Evolutionary conservation across 2,113 vertebrate species (phyloP), one percentile per base, ranked within the genome.

Genomic region (Oreochromis spilurus): DNA sequence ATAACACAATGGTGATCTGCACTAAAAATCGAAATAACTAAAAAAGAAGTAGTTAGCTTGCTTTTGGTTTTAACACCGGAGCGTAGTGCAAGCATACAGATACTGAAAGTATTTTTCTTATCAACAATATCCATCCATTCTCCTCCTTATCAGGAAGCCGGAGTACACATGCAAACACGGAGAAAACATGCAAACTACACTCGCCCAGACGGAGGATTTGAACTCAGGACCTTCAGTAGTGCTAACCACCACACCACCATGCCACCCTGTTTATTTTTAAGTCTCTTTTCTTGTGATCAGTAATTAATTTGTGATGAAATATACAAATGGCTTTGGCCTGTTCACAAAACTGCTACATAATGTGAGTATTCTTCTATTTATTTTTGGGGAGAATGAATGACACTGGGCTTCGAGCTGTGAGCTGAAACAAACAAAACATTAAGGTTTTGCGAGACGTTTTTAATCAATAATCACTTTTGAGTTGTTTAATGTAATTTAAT

Each of bases 371-470:
- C 34, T 38, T 67, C 11, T 13, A 21, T 67, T 65, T 65, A 67
- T 40, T 1, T 65, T 38, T 0, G 34, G 4, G 0, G 10, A 65
- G 34, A 21, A 65, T 38, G 60, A 65, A 65, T 67, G 11, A 40
- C 19, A 67, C 5, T 40, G 7, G 36, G 36, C n/a, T 67, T 21
- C n/a, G 12, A 70, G 62, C 62, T 70, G 62, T 67, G 36, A 67
- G 7, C 62, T 67, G 6, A 40, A 67, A 67, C 19, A 40, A 67
- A 21, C 19, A 2, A 67, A 67, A 67, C 2, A 40, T 5, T 24
- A 21, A 67, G 40, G 36, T 9, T 40, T 62, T 21, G 62, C 12
- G 0, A 67, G 7, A 70, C 0, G 7, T 43, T 70, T 70, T 9
- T 24, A 70, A 43, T 70, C 38, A 24, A 14, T 5, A 43, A 70